These are phyloP conservation scores for Neodon shergylaensis DNA, from an alignment of 2,113 vertebrate species.

Conservation along the genomic window DNA sequence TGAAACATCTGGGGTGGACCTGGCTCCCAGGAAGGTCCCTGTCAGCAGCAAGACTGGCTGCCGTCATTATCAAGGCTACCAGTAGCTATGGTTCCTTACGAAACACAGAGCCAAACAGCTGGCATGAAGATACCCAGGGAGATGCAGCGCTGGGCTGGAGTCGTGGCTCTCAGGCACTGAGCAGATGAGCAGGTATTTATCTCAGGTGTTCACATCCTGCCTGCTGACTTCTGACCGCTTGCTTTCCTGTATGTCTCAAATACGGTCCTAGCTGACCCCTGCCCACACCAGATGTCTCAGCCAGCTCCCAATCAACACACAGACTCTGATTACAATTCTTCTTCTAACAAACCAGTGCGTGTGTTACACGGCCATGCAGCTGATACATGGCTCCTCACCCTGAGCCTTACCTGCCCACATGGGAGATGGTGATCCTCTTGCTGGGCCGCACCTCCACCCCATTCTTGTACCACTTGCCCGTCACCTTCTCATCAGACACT, in stretches of 20 bases:
- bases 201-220: neutral
- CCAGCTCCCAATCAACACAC: too few species aligned
- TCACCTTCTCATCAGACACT: slow-evolving; percentile 95
- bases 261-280: neutral
- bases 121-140: neutral
- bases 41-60: fast-evolving
- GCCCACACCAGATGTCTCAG: neutral
- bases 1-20: neutral
- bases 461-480: slow-evolving; percentile 94
- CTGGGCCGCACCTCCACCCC: slow-evolving; percentile 91
- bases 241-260: neutral
- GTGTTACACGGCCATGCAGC: neutral
- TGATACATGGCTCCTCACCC: fast-evolving
- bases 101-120: neutral
- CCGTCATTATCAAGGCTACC: neutral
- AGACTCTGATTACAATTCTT: neutral
- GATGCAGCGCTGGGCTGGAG: neutral
- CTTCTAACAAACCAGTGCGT: neutral
- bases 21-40: neutral
- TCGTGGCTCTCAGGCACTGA: neutral
- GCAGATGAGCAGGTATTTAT: neutral
- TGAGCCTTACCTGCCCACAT: slow-evolving; percentile 88
- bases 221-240: neutral
- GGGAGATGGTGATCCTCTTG: slow-evolving; percentile 89
- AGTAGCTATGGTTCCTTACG: neutral